Conservation (phyloP, 2,113 vertebrate genomes). For the Trogon surrucura region DNA sequence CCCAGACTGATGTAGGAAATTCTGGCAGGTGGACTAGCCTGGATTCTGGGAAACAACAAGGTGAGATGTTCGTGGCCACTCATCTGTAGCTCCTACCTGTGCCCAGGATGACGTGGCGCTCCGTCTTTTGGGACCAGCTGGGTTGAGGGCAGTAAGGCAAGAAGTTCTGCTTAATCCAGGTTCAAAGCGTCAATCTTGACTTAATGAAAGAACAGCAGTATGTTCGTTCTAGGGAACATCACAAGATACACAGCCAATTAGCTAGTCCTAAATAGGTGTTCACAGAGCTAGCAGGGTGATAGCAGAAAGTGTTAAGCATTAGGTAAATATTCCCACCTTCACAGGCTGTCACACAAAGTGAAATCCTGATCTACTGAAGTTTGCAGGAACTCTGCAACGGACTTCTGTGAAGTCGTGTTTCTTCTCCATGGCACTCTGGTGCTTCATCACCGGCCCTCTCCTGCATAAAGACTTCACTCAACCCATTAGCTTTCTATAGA, state of each 20-base stretch:
- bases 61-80: not conserved
- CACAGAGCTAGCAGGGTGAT: not conserved
- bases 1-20: not conserved
- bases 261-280: not conserved
- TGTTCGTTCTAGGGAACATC: not conserved
- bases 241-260: not conserved
- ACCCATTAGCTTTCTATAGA: not conserved
- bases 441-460: not conserved
- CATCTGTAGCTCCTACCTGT: fast-evolving
- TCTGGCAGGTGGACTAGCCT: not conserved
- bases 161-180: not conserved
- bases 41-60: not conserved
- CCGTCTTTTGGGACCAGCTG: not conserved
- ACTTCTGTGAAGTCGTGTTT: not conserved
- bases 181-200: not conserved
- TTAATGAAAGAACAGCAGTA: not conserved
- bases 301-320: not conserved
- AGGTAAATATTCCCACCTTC: not conserved
- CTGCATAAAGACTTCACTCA: not conserved
- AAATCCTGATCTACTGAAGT: not conserved
- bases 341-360: not conserved
- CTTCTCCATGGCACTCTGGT: not conserved
- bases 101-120: not conserved
- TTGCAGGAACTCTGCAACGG: not conserved
- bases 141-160: not conserved